Evolutionary conservation across 2,113 vertebrate species (phyloP).

Genomic region (Leuciscus idus): DNA sequence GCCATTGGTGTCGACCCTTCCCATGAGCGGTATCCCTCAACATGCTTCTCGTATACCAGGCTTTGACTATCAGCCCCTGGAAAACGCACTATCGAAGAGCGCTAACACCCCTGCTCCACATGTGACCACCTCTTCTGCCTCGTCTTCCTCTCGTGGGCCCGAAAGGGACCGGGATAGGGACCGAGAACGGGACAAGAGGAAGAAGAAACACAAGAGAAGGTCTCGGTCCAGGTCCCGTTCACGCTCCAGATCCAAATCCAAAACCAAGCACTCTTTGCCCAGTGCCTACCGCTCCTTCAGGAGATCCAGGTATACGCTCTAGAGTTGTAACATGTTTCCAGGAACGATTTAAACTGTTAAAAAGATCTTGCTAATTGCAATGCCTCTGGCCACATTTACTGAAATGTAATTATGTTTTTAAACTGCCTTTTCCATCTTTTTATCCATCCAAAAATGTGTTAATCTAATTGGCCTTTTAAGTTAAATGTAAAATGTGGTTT

Average conservation of each 20-base stretch:
- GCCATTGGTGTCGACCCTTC: constrained; percentile 39
- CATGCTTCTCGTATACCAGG: constrained; percentile 40
- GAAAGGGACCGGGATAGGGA: constrained; percentile 60
- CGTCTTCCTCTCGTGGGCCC: constrained; percentile 58
- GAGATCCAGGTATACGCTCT: constrained; percentile 81
- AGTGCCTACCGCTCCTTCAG: constrained; percentile 90
- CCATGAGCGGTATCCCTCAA: constrained; percentile 17
- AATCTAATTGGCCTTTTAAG: constrained; percentile 7
- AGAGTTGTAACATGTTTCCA: background rate
- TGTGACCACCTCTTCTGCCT: constrained; percentile 56
- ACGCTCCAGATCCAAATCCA: constrained; percentile 76
- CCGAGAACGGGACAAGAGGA: constrained; percentile 88
- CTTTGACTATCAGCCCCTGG: constrained; percentile 36
- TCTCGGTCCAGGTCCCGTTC: constrained; percentile 86
- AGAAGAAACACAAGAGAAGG: constrained; percentile 91
- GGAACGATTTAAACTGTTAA: constrained; percentile 1
- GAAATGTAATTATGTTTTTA: constrained; percentile 36
- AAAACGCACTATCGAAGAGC: constrained; percentile 52
- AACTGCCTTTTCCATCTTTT: constrained; percentile 2
- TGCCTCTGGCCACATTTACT: background rate
- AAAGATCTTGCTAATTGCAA: constrained; percentile 19
- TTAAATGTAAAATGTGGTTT: constrained; percentile 29
- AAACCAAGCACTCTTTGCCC: constrained; percentile 89
- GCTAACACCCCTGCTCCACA: constrained; percentile 57
- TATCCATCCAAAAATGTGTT: constrained; percentile 8